These are phyloP conservation scores for Caenorhabditis sp. DNA, from an alignment of 2,888 invertebrate species.

Conservation along the genomic window DNA sequence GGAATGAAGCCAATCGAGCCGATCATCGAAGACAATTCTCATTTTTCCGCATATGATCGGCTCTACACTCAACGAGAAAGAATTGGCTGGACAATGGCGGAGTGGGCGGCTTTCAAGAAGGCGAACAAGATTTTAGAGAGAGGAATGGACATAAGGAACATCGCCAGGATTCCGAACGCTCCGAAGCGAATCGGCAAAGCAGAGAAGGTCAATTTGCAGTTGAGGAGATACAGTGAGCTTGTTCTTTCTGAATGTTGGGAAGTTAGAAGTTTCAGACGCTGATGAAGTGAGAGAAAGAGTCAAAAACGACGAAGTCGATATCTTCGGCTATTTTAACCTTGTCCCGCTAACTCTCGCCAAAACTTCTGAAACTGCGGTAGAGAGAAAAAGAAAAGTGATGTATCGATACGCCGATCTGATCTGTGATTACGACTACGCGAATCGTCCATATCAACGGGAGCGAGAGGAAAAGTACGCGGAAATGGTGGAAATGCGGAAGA, in stretches of 20 bases:
- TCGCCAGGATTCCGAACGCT: conserved; percentile 9
- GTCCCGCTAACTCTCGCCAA: conserved; percentile 18
- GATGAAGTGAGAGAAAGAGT: conserved; percentile 8
- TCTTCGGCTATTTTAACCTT: conserved; percentile 13
- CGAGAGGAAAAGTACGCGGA: background rate
- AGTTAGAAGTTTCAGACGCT: too few species aligned
- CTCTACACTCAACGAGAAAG: conserved; percentile 3
- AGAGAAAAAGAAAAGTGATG: conserved; percentile 23
- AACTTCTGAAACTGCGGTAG: background rate
- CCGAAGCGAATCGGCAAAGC: conserved; percentile 19
- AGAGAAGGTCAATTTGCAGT: background rate
- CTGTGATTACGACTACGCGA: conserved; percentile 18
- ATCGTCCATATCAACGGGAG: background rate
- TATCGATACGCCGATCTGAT: background rate
- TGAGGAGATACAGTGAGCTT: conserved; percentile 23
- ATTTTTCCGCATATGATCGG: background rate
- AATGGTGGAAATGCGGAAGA: background rate
- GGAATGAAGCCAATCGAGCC: background rate
- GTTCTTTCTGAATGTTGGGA: too few species aligned
- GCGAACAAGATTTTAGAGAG: background rate
- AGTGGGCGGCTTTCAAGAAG: background rate
- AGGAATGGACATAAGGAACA: conserved; percentile 3
- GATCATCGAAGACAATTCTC: background rate
- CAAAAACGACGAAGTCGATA: background rate
- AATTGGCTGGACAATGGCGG: background rate